Conservation (phyloP, 2,797 vertebrate species). For the Euphonia xanthogaster region DNA sequence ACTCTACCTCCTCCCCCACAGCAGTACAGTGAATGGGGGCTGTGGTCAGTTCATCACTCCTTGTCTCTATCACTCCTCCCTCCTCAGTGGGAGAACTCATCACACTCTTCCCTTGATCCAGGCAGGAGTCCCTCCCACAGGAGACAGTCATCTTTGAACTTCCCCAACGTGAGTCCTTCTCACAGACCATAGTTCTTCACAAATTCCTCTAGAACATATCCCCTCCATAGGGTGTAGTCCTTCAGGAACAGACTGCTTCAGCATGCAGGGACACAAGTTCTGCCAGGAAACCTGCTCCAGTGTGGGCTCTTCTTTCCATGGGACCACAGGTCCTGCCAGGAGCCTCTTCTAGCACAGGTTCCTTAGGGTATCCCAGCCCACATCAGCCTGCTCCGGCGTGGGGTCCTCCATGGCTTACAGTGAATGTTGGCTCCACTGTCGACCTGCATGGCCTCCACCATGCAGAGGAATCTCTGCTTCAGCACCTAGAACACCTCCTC, state of each 20-base stretch:
- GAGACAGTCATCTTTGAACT: neutral
- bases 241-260: neutral
- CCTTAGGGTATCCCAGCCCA: neutral
- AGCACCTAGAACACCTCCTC: neutral
- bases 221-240: neutral
- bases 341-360: neutral
- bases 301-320: neutral
- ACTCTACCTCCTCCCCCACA: neutral
- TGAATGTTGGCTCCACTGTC: neutral
- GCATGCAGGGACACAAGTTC: neutral
- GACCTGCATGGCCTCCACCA: neutral
- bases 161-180: fast-evolving
- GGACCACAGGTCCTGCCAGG: neutral
- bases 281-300: neutral
- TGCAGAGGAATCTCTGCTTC: neutral
- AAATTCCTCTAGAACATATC: neutral
- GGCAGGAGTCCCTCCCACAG: too few species aligned
- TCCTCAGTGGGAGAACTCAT: neutral
- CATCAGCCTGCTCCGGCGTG: fast-evolving
- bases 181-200: fast-evolving
- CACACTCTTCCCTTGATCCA: neutral
- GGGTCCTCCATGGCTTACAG: neutral
- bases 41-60: neutral
- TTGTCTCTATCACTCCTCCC: too few species aligned
- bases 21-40: neutral